Evolutionary conservation across 2,888 invertebrate species (phyloP), one percentile per base, ranked within the genome.

Genomic region (Prosopocoilus inquinatus): DNA sequence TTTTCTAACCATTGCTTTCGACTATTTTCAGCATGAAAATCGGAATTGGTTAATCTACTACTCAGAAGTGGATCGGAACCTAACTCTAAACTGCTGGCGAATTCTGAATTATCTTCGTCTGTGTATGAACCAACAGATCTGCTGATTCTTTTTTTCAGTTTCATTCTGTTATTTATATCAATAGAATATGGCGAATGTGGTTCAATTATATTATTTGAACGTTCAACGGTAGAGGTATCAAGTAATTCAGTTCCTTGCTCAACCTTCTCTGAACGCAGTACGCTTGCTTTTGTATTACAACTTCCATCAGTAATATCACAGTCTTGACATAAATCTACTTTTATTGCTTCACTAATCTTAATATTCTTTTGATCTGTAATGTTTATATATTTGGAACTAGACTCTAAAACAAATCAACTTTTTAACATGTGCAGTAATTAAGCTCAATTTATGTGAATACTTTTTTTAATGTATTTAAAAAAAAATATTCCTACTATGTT

Each of bases 241-340:
- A 47, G 46, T 11, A 57, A 66, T 65, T 77, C 76, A 16, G 74
- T 72, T 20, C 76, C 76, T 69, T 71, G 70, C 64, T 77, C 76
- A 20, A 77, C 70, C 16, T 35, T 28, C 9, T 15, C 51, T 39
- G 49, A 35, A 3, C 46, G 45, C 12, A 15, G 20, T 33, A 32
- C 36, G 28, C 16, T 49, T 39, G 34, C 44, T 11, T 32, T 41
- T 33, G 11, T 20, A 28, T 33, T 53, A 33, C 39, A 50, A 45
- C 34, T 53, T 9, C 53, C 53, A 12, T 53, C 53, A n/a, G 41
- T 39, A 28, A 55, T 46, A 54, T 57, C 54, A 49, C 50, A 55
- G 50, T 15, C 38, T 48, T 16, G 16, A 28, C 1, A 28, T 28
- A 28, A 28, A 28, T 50, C 20, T 32, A 50, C 39, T 50, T 44